Evolutionary conservation across 2,797 vertebrate genomes (phyloP), one percentile per base, ranked within the genome.

Genomic region (Onychomys arenicola): DNA sequence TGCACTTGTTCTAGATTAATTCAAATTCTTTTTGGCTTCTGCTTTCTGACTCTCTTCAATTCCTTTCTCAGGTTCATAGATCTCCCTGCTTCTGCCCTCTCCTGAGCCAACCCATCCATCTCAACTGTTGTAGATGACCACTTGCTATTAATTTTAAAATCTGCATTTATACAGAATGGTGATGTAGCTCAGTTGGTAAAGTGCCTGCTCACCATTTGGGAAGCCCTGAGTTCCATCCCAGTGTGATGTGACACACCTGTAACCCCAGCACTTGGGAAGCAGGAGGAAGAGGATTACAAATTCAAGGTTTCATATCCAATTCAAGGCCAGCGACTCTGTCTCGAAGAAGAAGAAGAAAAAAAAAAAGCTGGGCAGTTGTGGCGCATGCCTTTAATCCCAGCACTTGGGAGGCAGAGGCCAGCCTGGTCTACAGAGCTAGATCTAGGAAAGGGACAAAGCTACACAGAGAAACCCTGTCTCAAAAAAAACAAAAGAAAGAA

Each of bases 21-120:
- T 94, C 84, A 96, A 84, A 92, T 90, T 71, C 85, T 95, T 88
- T 90, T 91, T 96, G 73, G 61, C 82, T 92, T 97, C 83, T 90
- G 25, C 55, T 86, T 88, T 93, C 77, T 95, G n/a, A 76, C 25
- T 23, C 37, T 96, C 55, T 93, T 96, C 29, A 21, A 25, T 71
- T 92, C 55, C 77, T 65, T 93, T 71, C 91, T 69, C 67, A 32
- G 23, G 43, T 65, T 91, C 88, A 96, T 40, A 91, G 43, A 71
- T 25, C 87, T 93, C 55, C 40, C 46, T 55, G 40, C 34, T 63
- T 94, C 91, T 94, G 43, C 49, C 76, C 55, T 93, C 92, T 40
- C 43, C 87, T 96, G 43, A 93, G 80, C 55, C 87, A 95, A 91
- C 23, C 52, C 76, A 29, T 76, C 77, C 77, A 94, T 43, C 37